Evolutionary conservation across 2,113 vertebrate genomes (phyloP).

Genomic region (Eulemur rufifrons): DNA sequence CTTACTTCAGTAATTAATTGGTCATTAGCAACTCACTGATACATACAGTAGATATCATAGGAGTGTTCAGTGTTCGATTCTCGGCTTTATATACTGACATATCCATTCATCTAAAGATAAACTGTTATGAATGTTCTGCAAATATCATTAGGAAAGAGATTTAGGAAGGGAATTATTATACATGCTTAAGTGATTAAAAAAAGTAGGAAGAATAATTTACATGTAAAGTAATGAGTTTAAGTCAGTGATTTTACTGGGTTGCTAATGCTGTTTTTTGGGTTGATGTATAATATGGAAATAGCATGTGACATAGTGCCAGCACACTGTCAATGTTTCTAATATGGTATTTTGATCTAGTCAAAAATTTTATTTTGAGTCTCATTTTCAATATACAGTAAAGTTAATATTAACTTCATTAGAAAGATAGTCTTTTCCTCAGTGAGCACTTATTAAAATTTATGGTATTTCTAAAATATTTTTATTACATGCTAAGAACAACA

Average conservation of each 20-base stretch:
- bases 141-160: background rate
- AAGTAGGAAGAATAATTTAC: background rate
- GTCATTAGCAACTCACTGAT: background rate
- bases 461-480: slow-evolving; percentile 17
- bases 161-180: background rate
- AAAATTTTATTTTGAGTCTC: background rate
- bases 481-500: background rate
- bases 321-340: background rate
- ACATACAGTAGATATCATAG: background rate
- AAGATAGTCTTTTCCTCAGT: background rate
- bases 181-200: background rate
- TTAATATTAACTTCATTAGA: background rate
- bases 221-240: slow-evolving; percentile 19
- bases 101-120: background rate
- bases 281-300: background rate
- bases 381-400: background rate
- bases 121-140: background rate
- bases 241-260: background rate
- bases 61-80: background rate
- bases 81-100: background rate
- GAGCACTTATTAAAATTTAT: background rate
- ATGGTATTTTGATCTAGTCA: background rate
- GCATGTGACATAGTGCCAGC: background rate
- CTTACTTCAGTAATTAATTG: background rate
- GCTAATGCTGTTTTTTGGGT: background rate